Conservation (phyloP, 2,797 vertebrate species). For the Limnodromus scolopaceus region DNA sequence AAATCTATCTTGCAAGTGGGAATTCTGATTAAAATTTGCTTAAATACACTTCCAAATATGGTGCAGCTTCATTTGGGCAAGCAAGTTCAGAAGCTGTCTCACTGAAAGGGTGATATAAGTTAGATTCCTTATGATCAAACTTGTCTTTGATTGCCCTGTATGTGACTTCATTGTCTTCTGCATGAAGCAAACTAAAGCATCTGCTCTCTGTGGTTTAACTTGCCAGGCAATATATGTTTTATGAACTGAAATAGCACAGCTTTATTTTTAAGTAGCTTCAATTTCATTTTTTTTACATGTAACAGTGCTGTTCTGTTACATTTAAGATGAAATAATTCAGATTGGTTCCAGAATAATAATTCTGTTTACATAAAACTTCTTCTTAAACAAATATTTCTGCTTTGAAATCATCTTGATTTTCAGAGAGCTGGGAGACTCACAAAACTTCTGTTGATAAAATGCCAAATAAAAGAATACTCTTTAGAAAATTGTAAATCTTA, state of each 20-base stretch:
- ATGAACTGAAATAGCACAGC: not conserved
- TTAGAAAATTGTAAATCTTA: not conserved
- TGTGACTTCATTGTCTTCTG: not conserved
- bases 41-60: not conserved
- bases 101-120: not conserved
- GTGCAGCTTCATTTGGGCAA: not conserved
- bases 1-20: not conserved
- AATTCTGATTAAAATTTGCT: not conserved
- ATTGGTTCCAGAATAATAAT: not conserved
- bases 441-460: not conserved
- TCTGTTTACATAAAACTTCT: not conserved
- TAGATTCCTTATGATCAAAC: not conserved
- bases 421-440: not conserved
- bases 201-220: not conserved
- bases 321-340: not conserved
- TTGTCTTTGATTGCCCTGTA: not conserved
- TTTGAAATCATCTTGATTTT: not conserved
- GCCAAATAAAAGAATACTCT: not conserved
- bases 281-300: not conserved
- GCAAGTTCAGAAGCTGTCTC: not conserved
- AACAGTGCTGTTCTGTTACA: not conserved
- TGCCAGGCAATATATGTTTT: not conserved
- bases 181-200: not conserved
- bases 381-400: not conserved
- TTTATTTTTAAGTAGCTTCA: not conserved